Base-by-base conservation (phyloP, 2,888 invertebrate species). In the Pandemis cinnamomeana region DNA sequence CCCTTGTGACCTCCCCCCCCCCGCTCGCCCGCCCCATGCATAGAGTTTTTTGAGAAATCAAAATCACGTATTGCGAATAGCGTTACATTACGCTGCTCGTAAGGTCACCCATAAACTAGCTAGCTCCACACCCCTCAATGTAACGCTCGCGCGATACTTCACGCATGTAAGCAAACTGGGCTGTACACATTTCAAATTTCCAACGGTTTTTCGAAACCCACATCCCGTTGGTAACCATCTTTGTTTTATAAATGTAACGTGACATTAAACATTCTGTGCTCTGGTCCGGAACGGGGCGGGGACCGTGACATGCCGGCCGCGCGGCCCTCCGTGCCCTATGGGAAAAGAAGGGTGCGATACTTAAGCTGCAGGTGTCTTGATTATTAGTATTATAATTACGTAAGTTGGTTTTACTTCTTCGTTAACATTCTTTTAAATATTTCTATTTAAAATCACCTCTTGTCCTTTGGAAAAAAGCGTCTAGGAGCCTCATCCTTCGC, bases 221-320 rank as follows among this genome's bases (percentile, higher is more conserved):
- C 70, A 71, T 61, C 75, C 62, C 72, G 67, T 58, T 70, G 74
- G 79, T 80, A 84, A 82, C 82, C 82, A 81, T 58, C 27, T 20
- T 46, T 46, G 11, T 46, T 36, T 51, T 41, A 27, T 27, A 48
- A 63, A 69, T 44, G 69, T 70, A 74, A 66, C 64, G 70, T 66
- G 48, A 7, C 84, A 84, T 84, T 84, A 82, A 83, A 82, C 83
- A 82, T 79, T 82, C 81, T 80, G 85, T 78, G 76, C 78, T 75
- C 78, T 83, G 79, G 80, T 81, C 85, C 86, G 86, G 85, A 88
- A 88, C 82, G 83, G 79, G 78, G 71, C 83, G 83, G 74, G 74
- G 63, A 80, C 83, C 91, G 85, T 91, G 90, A 90, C 90, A 82
- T 80, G 74, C 73, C 81, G 78, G n/a, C n/a, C n/a, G n/a, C n/a